Conservation (phyloP, 2,888 invertebrate species). For the Eugnorisma glareosa region DNA sequence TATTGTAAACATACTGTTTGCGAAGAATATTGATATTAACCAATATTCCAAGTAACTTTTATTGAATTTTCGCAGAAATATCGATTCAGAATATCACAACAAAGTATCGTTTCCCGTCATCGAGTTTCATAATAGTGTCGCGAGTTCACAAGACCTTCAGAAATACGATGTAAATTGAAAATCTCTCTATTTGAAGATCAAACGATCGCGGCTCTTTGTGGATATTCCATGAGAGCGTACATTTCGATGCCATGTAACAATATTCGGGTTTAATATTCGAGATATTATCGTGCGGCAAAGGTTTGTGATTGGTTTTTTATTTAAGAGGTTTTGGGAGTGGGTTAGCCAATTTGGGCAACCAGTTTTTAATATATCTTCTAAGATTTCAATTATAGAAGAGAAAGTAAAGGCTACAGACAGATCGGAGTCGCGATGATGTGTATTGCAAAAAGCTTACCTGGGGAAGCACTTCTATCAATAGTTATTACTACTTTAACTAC, state of each 20-base stretch:
- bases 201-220: constrained; percentile 82
- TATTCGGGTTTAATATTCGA: constrained; percentile 67
- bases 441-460: neutral
- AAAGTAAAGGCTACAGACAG: neutral
- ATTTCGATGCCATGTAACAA: constrained; percentile 66
- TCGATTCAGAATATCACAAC: constrained; percentile 33
- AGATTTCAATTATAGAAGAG: neutral
- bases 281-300: constrained; percentile 53
- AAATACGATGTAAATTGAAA: constrained; percentile 87
- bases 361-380: neutral
- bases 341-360: neutral
- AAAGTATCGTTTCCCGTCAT: constrained; percentile 42
- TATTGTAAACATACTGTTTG: neutral
- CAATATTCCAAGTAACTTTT: neutral
- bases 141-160: constrained; percentile 58
- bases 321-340: neutral
- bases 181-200: constrained; percentile 86
- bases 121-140: constrained; percentile 61
- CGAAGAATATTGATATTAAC: neutral
- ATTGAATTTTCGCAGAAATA: constrained; percentile 30
- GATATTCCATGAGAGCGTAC: constrained; percentile 73
- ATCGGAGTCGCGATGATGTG: neutral
- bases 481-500: neutral
- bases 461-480: neutral
- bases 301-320: constrained; percentile 29